Evolutionary conservation across 2,797 vertebrate species (phyloP).

Genomic region (Mus spretus): DNA sequence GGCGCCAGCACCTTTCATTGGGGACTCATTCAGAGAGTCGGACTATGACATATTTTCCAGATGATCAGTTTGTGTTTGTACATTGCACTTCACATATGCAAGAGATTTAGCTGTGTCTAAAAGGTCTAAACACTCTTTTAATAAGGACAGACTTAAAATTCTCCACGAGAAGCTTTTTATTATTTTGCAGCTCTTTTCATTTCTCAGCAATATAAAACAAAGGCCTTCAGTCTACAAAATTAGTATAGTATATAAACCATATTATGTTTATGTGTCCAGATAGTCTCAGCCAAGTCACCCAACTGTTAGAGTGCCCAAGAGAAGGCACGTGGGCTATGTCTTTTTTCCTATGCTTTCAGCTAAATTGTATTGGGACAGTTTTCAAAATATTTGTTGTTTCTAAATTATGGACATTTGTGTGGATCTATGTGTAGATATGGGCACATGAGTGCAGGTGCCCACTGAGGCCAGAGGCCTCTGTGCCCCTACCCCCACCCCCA

Average conservation of each 20-base stretch:
- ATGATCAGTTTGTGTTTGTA: conserved; percentile 24
- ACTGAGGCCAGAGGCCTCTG: neutral
- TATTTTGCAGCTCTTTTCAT: conserved; percentile 29
- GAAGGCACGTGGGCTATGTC: neutral
- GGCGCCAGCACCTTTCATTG: neutral
- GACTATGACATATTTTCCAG: neutral
- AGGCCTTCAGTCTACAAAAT: neutral
- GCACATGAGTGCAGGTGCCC: neutral
- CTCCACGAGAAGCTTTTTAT: neutral
- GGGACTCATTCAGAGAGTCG: neutral
- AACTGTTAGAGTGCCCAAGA: neutral
- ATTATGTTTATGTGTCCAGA: neutral
- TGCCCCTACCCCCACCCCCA: no score
- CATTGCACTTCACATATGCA: conserved; percentile 15
- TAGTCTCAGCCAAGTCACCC: neutral
- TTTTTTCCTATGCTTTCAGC: neutral
- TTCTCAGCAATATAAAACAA: conserved; percentile 59
- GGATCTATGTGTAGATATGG: neutral
- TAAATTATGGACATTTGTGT: neutral
- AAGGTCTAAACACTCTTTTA: conserved; percentile 1
- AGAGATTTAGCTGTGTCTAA: conserved; percentile 38
- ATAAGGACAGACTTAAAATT: conserved; percentile 28
- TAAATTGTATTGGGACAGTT: neutral
- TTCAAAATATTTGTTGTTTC: neutral
- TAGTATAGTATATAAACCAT: conserved; percentile 22